Conservation (phyloP, 1,140 invertebrate genomes). For the Coptotermes formosanus region DNA sequence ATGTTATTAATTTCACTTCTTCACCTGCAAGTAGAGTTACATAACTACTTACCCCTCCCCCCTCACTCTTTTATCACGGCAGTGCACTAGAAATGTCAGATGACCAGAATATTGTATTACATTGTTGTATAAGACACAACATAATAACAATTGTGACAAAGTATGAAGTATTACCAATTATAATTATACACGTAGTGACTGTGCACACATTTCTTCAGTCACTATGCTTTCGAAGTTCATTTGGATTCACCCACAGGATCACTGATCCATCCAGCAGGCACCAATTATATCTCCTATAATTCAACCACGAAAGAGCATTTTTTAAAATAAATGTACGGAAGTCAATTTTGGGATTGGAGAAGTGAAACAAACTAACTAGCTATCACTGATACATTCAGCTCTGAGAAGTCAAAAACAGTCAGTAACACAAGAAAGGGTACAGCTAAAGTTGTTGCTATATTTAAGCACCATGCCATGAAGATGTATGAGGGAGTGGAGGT, state of each 20-base stretch:
- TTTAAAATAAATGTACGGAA: not conserved
- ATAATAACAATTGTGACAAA: not conserved
- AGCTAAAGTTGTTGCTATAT: no score
- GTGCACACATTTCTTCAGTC: not conserved
- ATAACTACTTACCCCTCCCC: not conserved
- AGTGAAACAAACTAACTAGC: not conserved
- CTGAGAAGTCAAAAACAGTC: not conserved
- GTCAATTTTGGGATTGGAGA: not conserved
- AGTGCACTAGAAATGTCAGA: constrained; percentile 7
- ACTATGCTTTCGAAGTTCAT: not conserved
- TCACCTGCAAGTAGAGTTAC: not conserved
- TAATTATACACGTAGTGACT: not conserved
- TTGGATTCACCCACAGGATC: not conserved
- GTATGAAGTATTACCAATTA: not conserved
- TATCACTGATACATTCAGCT: not conserved
- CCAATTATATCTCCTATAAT: not conserved
- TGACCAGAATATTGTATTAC: constrained; percentile 3
- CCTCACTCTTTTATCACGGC: not conserved
- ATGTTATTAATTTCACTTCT: not conserved
- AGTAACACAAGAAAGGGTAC: not conserved
- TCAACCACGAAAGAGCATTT: not conserved
- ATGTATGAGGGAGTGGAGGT: no score
- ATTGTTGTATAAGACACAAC: not conserved
- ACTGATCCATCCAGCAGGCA: not conserved
- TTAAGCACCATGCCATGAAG: no score